Evolutionary conservation across 1,140 invertebrate genomes (phyloP).

Genomic region (Drosophila cardini): DNA sequence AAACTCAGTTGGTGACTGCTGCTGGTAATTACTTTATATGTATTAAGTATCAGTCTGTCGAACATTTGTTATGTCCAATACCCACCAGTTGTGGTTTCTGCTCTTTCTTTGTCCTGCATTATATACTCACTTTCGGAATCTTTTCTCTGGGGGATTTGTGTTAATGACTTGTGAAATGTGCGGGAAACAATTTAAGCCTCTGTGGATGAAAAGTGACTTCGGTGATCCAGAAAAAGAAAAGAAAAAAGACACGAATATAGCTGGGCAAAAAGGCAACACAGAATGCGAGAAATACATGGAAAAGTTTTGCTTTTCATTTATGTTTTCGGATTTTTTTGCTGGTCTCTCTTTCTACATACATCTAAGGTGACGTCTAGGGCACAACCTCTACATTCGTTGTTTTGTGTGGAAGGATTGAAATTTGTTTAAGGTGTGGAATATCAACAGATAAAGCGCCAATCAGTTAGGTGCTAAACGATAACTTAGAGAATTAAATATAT

Average conservation of each 20-base stretch:
- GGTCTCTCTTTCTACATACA: constrained; percentile 65
- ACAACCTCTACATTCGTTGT: constrained; percentile 62
- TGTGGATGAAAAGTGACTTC: constrained; percentile 24
- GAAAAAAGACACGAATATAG: background rate
- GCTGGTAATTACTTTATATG: constrained; percentile 34
- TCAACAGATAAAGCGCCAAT: constrained; percentile 19
- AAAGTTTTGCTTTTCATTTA: constrained; percentile 3
- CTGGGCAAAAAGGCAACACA: constrained; percentile 11
- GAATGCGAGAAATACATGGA: constrained; percentile 18
- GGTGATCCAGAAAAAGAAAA: constrained; percentile 32
- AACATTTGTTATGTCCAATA: constrained; percentile 25
- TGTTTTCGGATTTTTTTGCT: constrained; percentile 22
- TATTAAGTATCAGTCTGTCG: constrained; percentile 30
- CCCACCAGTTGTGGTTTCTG: constrained; percentile 22
- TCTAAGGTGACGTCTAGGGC: constrained; percentile 78
- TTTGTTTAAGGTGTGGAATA: constrained; percentile 26
- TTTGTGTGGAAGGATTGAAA: constrained; percentile 19
- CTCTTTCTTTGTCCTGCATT: constrained; percentile 20
- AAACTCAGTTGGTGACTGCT: constrained; percentile 20
- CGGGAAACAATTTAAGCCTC: constrained; percentile 64
- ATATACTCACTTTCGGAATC: constrained; percentile 45
- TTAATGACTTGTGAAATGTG: constrained; percentile 77
- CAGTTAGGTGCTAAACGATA: background rate
- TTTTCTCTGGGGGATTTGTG: constrained; percentile 55
- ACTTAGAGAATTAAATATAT: background rate